Conservation (phyloP, 2,113 vertebrate genomes). For the Spheniscus mendiculus region DNA sequence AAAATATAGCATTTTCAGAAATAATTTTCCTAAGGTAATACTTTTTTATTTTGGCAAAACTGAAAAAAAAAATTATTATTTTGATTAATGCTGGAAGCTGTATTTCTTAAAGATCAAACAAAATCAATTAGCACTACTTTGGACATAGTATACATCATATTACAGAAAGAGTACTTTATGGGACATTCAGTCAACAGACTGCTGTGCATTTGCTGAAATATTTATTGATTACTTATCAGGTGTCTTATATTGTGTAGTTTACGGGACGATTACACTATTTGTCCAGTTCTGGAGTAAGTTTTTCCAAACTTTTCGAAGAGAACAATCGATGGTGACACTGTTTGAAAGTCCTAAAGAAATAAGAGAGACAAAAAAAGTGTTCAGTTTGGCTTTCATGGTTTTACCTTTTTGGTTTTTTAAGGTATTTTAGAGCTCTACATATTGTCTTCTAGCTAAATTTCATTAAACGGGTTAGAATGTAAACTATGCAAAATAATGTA, state of each 20-base stretch:
- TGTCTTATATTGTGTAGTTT: background rate
- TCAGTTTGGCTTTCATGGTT: background rate
- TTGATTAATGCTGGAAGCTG: background rate
- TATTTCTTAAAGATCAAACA: background rate
- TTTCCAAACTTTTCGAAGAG: conserved; percentile 82
- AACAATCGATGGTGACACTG: conserved; percentile 72
- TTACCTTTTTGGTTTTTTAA: background rate
- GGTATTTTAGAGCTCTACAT: background rate
- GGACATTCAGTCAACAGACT: background rate
- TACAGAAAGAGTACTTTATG: background rate
- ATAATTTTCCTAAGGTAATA: background rate
- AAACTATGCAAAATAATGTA: background rate
- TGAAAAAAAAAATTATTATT: accelerated
- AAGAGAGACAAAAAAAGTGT: background rate
- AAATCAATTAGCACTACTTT: background rate
- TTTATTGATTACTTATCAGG: conserved; percentile 8
- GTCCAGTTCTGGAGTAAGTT: conserved; percentile 78
- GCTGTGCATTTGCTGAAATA: background rate
- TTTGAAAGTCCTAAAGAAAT: conserved; percentile 81
- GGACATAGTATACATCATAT: background rate
- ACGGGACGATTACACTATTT: conserved; percentile 69
- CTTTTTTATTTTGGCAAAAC: background rate
- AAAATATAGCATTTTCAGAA: background rate
- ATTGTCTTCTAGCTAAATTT: background rate
- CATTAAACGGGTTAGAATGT: background rate